Evolutionary conservation across 2,888 invertebrate genomes (phyloP).

Genomic region (Lordiphosa andalusiaca): DNA sequence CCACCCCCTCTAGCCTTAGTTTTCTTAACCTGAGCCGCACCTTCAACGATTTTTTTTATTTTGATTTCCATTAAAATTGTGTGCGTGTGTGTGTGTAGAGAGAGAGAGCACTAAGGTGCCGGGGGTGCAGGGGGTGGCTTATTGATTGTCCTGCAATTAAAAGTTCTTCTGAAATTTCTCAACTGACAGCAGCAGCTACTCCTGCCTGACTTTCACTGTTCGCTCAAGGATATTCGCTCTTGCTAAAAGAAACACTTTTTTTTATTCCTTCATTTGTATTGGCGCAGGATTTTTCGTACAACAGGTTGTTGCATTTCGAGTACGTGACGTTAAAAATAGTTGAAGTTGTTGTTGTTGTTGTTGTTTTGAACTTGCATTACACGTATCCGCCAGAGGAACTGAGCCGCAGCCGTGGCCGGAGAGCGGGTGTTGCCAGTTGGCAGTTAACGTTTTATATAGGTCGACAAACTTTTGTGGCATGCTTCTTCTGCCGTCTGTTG

Average conservation of each 20-base stretch:
- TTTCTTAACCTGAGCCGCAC: conserved; percentile 35
- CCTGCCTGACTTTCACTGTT: conserved; percentile 52
- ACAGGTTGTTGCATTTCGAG: conserved; percentile 69
- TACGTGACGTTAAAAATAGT: conserved; percentile 71
- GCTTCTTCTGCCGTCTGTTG: conserved; percentile 28
- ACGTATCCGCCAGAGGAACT: conserved; percentile 52
- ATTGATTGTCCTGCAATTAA: conserved; percentile 68
- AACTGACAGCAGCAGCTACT: conserved; percentile 13
- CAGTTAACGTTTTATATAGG: conserved; percentile 64
- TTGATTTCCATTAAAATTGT: conserved; percentile 20
- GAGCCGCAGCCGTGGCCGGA: conserved; percentile 2
- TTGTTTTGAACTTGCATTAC: conserved; percentile 70
- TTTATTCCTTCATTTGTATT: conserved; percentile 8
- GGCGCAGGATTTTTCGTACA: conserved; percentile 54
- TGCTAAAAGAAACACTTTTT: conserved; percentile 16
- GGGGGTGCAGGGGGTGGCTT: conserved; percentile 18
- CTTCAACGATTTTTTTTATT: conserved; percentile 13
- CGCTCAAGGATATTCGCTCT: conserved; percentile 25
- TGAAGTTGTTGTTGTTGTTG: conserved; percentile 44
- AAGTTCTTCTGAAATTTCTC: conserved; percentile 42
- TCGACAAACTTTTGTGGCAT: conserved; percentile 73
- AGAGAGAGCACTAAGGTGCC: background rate
- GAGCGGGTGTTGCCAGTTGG: conserved; percentile 38
- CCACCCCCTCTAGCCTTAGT: conserved; percentile 21
- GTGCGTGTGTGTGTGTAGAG: conserved; percentile 9